phyloP scores from a whole-genome alignment of 1,140 invertebrate species.

The Caenorhabditis brenneri region DNA sequence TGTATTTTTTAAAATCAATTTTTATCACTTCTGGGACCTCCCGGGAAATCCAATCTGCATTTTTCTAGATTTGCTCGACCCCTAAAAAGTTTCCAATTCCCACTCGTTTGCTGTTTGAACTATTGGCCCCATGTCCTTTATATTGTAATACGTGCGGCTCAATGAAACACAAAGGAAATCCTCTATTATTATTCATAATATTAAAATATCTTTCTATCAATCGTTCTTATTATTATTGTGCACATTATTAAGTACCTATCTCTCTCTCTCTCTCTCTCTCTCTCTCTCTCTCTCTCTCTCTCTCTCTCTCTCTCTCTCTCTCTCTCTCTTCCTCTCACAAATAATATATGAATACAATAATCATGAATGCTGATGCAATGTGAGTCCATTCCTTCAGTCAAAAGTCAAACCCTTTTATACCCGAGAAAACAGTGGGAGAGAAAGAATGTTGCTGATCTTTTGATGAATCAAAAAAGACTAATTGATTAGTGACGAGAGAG shows the following conservation, averaged over 20 bases:
- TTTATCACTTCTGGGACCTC: no score
- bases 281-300: background rate
- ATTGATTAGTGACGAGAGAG: background rate
- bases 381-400: no score
- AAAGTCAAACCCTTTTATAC: background rate
- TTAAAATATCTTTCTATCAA: background rate
- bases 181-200: conserved; percentile 8
- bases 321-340: no score
- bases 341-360: background rate
- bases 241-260: background rate
- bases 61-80: no score
- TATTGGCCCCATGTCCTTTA: background rate
- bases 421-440: background rate
- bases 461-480: background rate
- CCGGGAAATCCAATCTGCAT: no score
- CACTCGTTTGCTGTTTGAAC: background rate
- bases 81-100: background rate
- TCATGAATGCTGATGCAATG: background rate
- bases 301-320: no score
- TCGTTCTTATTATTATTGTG: background rate
- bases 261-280: background rate
- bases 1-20: no score
- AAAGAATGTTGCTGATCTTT: conserved; percentile 30
- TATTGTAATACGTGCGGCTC: no score
- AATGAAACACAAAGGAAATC: no score